phyloP scores from a whole-genome alignment of 2,113 vertebrate species.

The Salvelinus alpinus region DNA sequence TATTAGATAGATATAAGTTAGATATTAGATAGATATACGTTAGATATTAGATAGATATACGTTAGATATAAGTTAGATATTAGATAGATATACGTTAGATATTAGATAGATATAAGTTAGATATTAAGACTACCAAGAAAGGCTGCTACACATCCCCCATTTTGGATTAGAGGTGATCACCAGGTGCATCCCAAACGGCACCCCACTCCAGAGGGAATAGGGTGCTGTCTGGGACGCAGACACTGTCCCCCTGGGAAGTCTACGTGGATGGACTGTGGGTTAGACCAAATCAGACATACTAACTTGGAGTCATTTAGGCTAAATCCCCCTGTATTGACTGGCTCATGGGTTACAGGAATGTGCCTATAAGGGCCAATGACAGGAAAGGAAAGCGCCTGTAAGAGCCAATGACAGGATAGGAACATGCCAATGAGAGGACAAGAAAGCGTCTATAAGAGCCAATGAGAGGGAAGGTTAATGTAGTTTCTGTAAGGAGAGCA shows the following conservation, averaged over 20 bases:
- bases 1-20: too few species aligned
- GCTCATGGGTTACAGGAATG: conserved; percentile 39
- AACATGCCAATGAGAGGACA: conserved; percentile 34
- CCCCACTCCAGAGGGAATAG: too few species aligned
- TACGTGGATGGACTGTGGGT: conserved; percentile 59
- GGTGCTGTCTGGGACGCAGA: background rate
- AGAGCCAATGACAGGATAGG: conserved; percentile 47
- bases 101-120: conserved; percentile 28
- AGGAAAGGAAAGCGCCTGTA: too few species aligned
- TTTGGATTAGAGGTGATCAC: conserved; percentile 64
- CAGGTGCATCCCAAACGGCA: too few species aligned
- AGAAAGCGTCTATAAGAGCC: too few species aligned
- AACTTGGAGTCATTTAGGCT: conserved; percentile 62
- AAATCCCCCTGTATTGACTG: conserved; percentile 65
- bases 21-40: too few species aligned
- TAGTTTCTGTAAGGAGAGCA: conserved; percentile 73
- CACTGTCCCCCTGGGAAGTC: conserved; percentile 66
- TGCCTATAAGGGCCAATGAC: conserved; percentile 32
- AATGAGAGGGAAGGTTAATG: conserved; percentile 62
- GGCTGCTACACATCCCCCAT: conserved; percentile 47
- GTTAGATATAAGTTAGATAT: too few species aligned
- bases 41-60: too few species aligned
- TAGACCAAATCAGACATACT: conserved; percentile 66
- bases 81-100: too few species aligned
- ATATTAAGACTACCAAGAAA: conserved; percentile 73